Evolutionary conservation across 2,888 invertebrate genomes (phyloP).

Genomic region (Melanophora roralis): DNA sequence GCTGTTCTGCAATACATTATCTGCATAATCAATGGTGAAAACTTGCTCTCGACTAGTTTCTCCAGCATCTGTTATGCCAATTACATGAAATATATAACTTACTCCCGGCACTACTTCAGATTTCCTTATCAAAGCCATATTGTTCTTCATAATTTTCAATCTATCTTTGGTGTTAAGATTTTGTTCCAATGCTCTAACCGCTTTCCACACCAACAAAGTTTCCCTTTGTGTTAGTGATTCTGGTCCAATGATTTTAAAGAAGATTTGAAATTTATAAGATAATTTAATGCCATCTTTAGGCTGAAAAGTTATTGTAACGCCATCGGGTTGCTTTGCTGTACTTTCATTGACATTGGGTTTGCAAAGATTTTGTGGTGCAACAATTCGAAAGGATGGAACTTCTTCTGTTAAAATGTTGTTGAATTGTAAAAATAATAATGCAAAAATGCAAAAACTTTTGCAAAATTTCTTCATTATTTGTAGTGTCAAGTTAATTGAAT

Average conservation of each 20-base stretch:
- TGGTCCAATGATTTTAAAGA: conserved; percentile 64
- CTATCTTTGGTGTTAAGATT: conserved; percentile 65
- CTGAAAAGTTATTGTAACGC: conserved; percentile 63
- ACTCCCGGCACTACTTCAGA: conserved; percentile 65
- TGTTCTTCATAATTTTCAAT: conserved; percentile 64
- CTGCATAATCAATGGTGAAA: conserved; percentile 64
- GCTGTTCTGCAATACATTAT: conserved; percentile 62
- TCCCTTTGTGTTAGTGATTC: conserved; percentile 64
- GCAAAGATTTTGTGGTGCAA: conserved; percentile 65
- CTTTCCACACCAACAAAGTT: conserved; percentile 66
- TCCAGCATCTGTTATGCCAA: conserved; percentile 66
- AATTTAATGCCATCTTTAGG: conserved; percentile 66
- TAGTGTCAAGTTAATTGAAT: not conserved
- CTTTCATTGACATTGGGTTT: conserved; percentile 59
- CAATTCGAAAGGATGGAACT: conserved; percentile 65
- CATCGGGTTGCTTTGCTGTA: conserved; percentile 55
- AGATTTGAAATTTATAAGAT: conserved; percentile 66
- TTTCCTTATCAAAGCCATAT: conserved; percentile 65
- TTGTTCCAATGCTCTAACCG: conserved; percentile 65
- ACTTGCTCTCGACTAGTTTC: conserved; percentile 65
- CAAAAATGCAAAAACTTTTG: not conserved
- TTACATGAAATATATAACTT: conserved; percentile 66
- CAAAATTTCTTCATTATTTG: conserved; percentile 8
- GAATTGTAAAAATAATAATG: conserved; percentile 25
- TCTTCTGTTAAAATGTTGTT: conserved; percentile 30